Evolutionary conservation across 2,888 invertebrate species (phyloP).

Genomic region (Tetropium fuscum): DNA sequence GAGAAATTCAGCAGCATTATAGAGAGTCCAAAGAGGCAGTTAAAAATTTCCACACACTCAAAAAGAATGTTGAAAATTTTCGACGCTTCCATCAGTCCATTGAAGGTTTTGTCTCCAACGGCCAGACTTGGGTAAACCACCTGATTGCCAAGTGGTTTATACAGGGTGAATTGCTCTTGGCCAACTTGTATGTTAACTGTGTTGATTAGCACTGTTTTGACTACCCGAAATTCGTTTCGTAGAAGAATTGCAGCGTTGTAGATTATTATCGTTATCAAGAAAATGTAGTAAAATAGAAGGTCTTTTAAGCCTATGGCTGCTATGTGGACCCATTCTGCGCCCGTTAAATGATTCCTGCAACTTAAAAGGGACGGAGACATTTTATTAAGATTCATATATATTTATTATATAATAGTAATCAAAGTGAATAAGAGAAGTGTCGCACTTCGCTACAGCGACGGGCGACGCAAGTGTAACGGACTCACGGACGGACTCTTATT

Average conservation of each 20-base stretch:
- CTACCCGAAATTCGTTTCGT: slow-evolving; percentile 20
- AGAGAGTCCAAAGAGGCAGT: slow-evolving; percentile 31
- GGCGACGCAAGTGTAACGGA: too few relatives aligned
- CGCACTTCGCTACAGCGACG: too few relatives aligned
- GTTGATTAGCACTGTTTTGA: slow-evolving; percentile 23
- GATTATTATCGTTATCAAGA: slow-evolving; percentile 29
- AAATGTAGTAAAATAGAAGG: slow-evolving; percentile 34
- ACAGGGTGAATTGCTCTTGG: slow-evolving; percentile 9
- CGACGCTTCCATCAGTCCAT: slow-evolving; percentile 31
- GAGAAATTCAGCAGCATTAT: slow-evolving; percentile 35
- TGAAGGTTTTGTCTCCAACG: slow-evolving; percentile 25
- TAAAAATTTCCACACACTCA: slow-evolving; percentile 36
- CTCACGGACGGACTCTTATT: too few relatives aligned
- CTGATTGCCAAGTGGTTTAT: not conserved
- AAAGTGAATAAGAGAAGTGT: too few relatives aligned
- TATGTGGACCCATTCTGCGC: too few relatives aligned
- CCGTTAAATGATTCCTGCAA: too few relatives aligned
- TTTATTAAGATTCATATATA: too few relatives aligned
- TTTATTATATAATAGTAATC: too few relatives aligned
- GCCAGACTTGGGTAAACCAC: slow-evolving; percentile 10
- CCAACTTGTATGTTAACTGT: slow-evolving; percentile 11
- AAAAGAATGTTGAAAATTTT: slow-evolving; percentile 35
- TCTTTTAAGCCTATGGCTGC: slow-evolving; percentile 18
- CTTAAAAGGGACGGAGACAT: too few relatives aligned
- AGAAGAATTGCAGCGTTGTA: slow-evolving; percentile 32